Evolutionary conservation across 37 sponge, comb jelly and placozoan genomes (phyloP).

Genomic region (Ianthella basta): DNA sequence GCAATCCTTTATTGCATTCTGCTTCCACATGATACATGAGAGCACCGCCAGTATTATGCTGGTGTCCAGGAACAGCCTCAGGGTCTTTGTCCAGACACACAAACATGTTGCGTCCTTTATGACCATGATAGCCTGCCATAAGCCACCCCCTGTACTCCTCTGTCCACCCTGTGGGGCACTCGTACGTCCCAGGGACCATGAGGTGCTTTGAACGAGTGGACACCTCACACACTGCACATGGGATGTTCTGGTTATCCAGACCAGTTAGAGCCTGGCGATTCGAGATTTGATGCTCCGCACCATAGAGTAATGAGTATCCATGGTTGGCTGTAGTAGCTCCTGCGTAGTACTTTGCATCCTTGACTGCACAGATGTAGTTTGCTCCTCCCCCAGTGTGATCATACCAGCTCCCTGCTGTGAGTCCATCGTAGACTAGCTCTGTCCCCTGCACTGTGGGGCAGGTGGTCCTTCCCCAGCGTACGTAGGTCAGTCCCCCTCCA

Average conservation of each 20-base stretch:
- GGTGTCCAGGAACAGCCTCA: constrained; percentile 29
- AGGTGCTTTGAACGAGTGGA: constrained; percentile 26
- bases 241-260: constrained; percentile 37
- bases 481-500: constrained; percentile 31
- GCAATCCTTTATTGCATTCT: constrained; percentile 36
- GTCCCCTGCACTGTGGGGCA: constrained; percentile 51
- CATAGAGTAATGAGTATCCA: constrained; percentile 21
- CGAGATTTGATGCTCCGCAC: constrained; percentile 40
- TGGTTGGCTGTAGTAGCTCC: constrained; percentile 2
- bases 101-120: constrained; percentile 35
- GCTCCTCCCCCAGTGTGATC: constrained; percentile 51
- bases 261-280: neutral
- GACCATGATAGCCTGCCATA: constrained; percentile 19
- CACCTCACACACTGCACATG: constrained; percentile 67
- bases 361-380: constrained; percentile 54
- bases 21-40: constrained; percentile 55
- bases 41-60: constrained; percentile 26
- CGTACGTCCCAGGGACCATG: constrained; percentile 55
- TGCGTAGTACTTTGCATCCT: constrained; percentile 17
- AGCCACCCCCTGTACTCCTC: constrained; percentile 62
- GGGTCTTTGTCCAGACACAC: constrained; percentile 62
- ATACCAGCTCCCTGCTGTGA: constrained; percentile 7
- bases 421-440: constrained; percentile 35
- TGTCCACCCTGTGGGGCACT: constrained; percentile 57
- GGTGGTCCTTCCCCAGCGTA: constrained; percentile 38